phyloP scores from a whole-genome alignment of 1,140 invertebrate species.

The Metopolophium dirhodum region DNA sequence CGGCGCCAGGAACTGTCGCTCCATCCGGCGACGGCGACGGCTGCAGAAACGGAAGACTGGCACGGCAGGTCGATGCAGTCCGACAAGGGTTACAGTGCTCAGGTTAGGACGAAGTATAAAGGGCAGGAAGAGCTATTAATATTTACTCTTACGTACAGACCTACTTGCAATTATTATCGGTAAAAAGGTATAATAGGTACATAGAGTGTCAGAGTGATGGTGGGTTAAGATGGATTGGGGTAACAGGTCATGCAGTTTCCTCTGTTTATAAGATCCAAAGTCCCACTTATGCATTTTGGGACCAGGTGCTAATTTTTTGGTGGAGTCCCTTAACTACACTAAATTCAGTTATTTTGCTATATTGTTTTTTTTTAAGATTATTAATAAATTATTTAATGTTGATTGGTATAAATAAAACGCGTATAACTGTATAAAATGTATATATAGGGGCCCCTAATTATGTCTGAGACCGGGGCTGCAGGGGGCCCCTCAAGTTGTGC shows the following conservation, averaged over 20 bases:
- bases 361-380: too few relatives aligned
- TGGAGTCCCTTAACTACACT: too few relatives aligned
- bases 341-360: too few relatives aligned
- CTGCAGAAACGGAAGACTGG: conserved; percentile 64
- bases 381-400: too few relatives aligned
- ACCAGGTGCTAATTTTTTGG: too few relatives aligned
- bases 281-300: too few relatives aligned
- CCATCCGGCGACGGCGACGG: conserved; percentile 62
- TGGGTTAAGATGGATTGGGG: neutral
- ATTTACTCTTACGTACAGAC: neutral
- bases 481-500: too few relatives aligned
- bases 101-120: conserved; percentile 59
- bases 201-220: neutral
- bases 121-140: neutral
- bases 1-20: conserved; percentile 56
- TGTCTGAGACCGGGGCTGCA: too few relatives aligned
- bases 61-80: conserved; percentile 64
- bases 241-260: neutral
- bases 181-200: neutral
- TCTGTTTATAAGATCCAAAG: neutral
- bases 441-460: too few relatives aligned
- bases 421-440: too few relatives aligned
- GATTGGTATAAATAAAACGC: too few relatives aligned
- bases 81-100: conserved; percentile 64
- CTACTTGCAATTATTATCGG: neutral